Base-by-base conservation (phyloP, 35 echinoderm and acorn worm species). In the Heliocidaris erythrogramma region DNA sequence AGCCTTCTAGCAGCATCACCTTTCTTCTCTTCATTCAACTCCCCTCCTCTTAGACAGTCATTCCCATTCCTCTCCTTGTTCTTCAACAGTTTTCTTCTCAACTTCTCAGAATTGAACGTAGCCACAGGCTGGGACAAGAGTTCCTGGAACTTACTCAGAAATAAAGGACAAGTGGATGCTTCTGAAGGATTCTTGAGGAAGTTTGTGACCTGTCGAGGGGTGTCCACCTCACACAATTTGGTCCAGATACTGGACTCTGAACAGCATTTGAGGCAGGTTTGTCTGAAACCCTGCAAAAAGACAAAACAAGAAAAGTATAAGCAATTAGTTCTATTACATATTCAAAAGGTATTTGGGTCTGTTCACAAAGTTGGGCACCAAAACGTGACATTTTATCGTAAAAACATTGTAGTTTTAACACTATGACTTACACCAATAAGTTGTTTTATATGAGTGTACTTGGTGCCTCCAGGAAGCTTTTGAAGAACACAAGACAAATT, bases 211-310 rank as follows among this genome's bases (percentile, higher is more conserved):
- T 95, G 48, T 13, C 18, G 12, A n/a, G 94, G 94, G 6, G 86
- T 48, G 49, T 96, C 93, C 9, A 96, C 93, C 32, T 96, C 95
- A 96, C 93, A 94, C 5, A 96, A 85, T 30, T 90, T 96, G 30
- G 95, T 96, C 93, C 95, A 96, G 9, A 88, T 49, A 60, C 95
- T 96, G 52, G 93, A 49, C 30, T 96, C 95, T 35, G 93, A 94
- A 61, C 95, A 96, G 16, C 32, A 90, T 88, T 91, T 96, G 32
- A 96, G 47, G 50, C 85, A 94, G 13, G 95, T 90, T 50, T 96
- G 95, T 65, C 85, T 61, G 31, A 96, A 94, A 78, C 95, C 95
- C 95, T 96, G 95, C 16, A 24, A 87, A 42, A 86, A 13, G 85
- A 61, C 5, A 84, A 32, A 56, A 32, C 13, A 17, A 53, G 11